Conservation (phyloP, 2,113 vertebrate species). For the Panthera tigris region DNA sequence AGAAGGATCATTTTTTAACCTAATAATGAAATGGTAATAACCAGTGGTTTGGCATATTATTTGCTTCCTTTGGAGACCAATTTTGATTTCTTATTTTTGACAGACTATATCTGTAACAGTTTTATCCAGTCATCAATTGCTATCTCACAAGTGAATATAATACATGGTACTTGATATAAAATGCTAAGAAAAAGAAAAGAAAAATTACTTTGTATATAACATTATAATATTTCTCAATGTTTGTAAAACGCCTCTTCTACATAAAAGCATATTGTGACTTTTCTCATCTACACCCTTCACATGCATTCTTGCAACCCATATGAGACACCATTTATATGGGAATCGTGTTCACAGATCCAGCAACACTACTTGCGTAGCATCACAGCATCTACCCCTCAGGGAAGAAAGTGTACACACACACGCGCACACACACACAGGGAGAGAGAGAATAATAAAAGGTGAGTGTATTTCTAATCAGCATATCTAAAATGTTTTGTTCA, state of each 20-base stretch:
- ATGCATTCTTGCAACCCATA: neutral
- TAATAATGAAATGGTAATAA: conserved; percentile 50
- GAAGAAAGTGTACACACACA: neutral
- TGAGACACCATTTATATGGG: conserved; percentile 14
- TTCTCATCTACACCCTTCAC: conserved; percentile 7
- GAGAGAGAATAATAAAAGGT: neutral
- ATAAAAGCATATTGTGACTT: conserved; percentile 23
- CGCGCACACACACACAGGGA: accelerated
- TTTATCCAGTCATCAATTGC: neutral
- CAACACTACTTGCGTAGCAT: neutral
- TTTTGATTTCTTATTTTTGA: conserved; percentile 53
- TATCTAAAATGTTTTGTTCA: conserved; percentile 29
- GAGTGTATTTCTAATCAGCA: neutral
- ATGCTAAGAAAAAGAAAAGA: neutral
- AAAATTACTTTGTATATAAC: conserved; percentile 15
- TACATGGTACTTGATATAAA: neutral
- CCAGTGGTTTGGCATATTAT: neutral
- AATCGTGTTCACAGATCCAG: neutral
- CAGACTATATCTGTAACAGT: conserved; percentile 25
- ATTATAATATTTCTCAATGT: conserved; percentile 1
- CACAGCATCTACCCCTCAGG: neutral
- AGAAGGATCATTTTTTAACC: neutral
- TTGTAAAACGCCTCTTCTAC: conserved; percentile 43
- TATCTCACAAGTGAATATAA: neutral
- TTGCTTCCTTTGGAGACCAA: neutral